phyloP scores from a whole-genome alignment of 1,140 invertebrate genomes.

The Rhynchophorus ferrugineus region DNA sequence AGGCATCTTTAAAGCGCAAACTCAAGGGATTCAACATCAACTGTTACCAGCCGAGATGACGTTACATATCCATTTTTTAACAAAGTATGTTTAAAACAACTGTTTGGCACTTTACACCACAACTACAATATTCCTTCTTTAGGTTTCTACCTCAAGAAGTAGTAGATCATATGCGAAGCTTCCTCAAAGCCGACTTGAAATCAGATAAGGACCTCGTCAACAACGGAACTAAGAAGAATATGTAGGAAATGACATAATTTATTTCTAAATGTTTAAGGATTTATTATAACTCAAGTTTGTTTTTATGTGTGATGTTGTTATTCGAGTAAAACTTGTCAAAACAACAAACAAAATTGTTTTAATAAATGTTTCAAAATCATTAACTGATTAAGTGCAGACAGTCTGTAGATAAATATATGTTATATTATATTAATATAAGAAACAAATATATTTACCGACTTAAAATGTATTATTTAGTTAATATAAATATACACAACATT shows the following conservation, averaged over 20 bases:
- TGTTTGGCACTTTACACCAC: neutral
- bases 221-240: neutral
- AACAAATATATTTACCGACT: too few species aligned
- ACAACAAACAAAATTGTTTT: too few species aligned
- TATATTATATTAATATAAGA: too few species aligned
- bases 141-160: conserved; percentile 14
- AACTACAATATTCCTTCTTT: too few species aligned
- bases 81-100: neutral
- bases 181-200: conserved; percentile 10
- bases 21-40: conserved; percentile 2
- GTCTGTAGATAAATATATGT: too few species aligned
- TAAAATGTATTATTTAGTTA: too few species aligned
- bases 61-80: neutral
- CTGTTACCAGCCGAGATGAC: conserved; percentile 1
- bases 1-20: conserved; percentile 44
- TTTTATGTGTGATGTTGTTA: too few species aligned
- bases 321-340: too few species aligned
- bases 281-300: too few species aligned
- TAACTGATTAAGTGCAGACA: too few species aligned
- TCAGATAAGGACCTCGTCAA: conserved; percentile 4
- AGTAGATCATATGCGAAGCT: conserved; percentile 2
- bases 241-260: neutral
- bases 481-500: too few species aligned
- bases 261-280: neutral
- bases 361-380: too few species aligned